Evolutionary conservation across 2,888 invertebrate species (phyloP), one percentile per base, ranked within the genome.

Genomic region (Drosophila nigricruria): DNA sequence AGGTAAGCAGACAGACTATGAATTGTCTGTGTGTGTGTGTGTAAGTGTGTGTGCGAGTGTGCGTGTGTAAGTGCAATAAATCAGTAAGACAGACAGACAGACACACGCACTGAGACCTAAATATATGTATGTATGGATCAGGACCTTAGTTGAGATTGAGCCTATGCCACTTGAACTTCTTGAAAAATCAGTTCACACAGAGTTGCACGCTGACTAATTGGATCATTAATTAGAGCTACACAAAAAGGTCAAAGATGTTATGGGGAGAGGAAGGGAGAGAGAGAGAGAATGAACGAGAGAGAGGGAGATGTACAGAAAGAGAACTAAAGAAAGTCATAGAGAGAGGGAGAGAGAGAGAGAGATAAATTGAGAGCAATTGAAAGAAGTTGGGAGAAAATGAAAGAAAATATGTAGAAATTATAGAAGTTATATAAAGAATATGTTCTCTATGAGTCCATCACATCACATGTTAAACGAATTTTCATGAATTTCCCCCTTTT

Each of bases 1-100:
- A 95, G 92, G 94, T 94, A 92, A 93, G 92, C 34, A 45, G 3
- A 18, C 30, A 57, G 18, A 4, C 25, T 59, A 5, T 27, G 32
- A 34, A 14, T 53, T 32, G 27, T 3, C 18, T 18, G 0, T 23
- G 3, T 9, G 1, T 25, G 6, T 36, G 27, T 16, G 3, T 38
- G 25, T 49, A 36, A 54, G 47, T 54, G 32, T 42, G 25, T 50
- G 32, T 38, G 27, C 12, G 5, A 23, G 8, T 47, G 36, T 61
- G 54, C 43, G 56, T 77, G 53, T 61, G 32, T 56, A 45, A 47
- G 0, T 49, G 36, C 32, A 12, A 65, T 72, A 68, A 69, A 70
- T 60, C 34, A 62, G 8, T 45, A 16, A 27, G 30, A 45, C 50
- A 70, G 45, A 54, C 54, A 58, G 43, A 50, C 27, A 36, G 20